Evolutionary conservation across 2,113 vertebrate genomes (phyloP).

Genomic region (Pelvicachromis taeniatus): DNA sequence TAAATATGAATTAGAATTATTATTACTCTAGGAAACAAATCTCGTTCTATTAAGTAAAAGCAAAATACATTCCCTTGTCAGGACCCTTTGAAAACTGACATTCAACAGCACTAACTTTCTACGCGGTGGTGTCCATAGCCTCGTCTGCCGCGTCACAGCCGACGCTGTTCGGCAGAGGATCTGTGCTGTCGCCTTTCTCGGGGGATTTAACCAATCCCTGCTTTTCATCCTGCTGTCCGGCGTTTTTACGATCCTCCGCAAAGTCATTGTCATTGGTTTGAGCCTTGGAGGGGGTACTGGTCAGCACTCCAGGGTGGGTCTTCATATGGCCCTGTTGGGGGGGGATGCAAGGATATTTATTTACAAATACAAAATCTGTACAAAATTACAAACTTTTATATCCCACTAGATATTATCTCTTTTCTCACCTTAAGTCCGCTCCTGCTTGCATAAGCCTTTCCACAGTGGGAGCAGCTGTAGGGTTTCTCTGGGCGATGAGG

Average conservation of each 20-base stretch:
- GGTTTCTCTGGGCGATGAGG: slow-evolving; percentile 69
- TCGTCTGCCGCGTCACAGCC: slow-evolving; percentile 22
- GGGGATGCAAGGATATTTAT: background rate
- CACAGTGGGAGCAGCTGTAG: slow-evolving; percentile 75
- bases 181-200: slow-evolving; percentile 39
- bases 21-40: slow-evolving; percentile 36
- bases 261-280: slow-evolving; percentile 56
- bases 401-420: background rate
- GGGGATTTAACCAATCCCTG: slow-evolving; percentile 44
- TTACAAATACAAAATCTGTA: background rate
- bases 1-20: slow-evolving; percentile 48
- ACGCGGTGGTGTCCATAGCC: slow-evolving; percentile 37
- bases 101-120: slow-evolving; percentile 39
- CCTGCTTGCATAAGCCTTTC: slow-evolving; percentile 77
- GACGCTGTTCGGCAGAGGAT: slow-evolving; percentile 23
- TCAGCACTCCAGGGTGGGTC: slow-evolving; percentile 59
- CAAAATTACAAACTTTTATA: background rate
- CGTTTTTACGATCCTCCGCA: slow-evolving; percentile 41
- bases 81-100: slow-evolving; percentile 46
- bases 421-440: slow-evolving; percentile 74
- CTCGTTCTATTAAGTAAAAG: slow-evolving; percentile 36
- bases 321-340: slow-evolving; percentile 77
- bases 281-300: slow-evolving; percentile 44
- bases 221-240: slow-evolving; percentile 38
- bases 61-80: slow-evolving; percentile 68